Base-by-base conservation (phyloP, 2,113 vertebrate species). In the Neodontobutis hainanensis region DNA sequence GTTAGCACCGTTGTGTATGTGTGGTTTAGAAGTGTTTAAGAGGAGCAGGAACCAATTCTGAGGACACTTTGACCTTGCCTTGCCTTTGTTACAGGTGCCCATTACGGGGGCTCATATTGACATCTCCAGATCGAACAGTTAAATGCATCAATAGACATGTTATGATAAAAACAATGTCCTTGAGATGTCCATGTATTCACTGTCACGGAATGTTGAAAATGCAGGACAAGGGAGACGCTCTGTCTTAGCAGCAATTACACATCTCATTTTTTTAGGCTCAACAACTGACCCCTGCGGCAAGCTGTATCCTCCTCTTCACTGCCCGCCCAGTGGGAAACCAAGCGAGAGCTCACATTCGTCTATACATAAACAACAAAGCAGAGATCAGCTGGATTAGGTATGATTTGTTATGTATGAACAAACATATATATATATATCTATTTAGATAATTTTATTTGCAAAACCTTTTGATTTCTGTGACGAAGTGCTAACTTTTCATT, bases 11-110 rank as follows among this genome's bases (percentile, higher is more conserved):
- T 70, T 80, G 57, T 32, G 58, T 51, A n/a, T n/a, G n/a, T n/a
- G n/a, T n/a, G n/a, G n/a, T n/a, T n/a, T 63, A 57, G 40, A 8
- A 58, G 61, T 49, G 36, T 65, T 50, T 36, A 27, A 35, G 57
- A 76, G 64, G 40, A 65, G 70, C 7, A 3, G n/a, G n/a, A n/a
- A n/a, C n/a, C n/a, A n/a, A n/a, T 27, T 27, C 19, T 3, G 3
- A 27, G 19, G 19, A 51, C 61, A 70, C 72, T 77, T 40, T 83
- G 86, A 85, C 88, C 86, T 89, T 89, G 86, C 79, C 70, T 62
- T 11, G 14, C 58, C 75, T 46, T 70, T 84, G 76, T 85, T 75
- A 75, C 47, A 46, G 56, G 38, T 61, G 36, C 9, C 11, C 62
- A 12, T 19, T n/a, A n/a, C n/a, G n/a, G n/a, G 16, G 15, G 58